phyloP scores from a whole-genome alignment of 2,888 invertebrate genomes.

The Bhutanitis thaidina region DNA sequence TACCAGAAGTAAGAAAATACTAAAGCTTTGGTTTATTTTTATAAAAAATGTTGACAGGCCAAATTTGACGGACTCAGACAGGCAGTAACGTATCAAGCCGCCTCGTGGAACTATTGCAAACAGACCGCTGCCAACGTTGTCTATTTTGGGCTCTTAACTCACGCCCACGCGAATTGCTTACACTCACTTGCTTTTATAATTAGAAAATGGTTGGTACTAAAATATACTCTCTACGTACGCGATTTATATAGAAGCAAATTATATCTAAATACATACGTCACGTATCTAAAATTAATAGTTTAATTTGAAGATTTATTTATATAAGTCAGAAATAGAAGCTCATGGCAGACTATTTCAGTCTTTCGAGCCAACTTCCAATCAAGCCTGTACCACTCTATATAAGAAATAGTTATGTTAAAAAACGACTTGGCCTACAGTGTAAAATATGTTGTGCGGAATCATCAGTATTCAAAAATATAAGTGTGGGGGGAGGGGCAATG shows the following conservation, averaged over 20 bases:
- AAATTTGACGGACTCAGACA: slow-evolving; percentile 35
- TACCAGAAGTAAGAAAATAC: no score
- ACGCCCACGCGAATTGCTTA: slow-evolving; percentile 74
- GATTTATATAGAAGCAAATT: slow-evolving; percentile 8
- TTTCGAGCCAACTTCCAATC: no score
- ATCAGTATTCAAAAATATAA: no score
- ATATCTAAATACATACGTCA: slow-evolving; percentile 15
- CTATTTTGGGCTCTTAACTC: slow-evolving; percentile 60
- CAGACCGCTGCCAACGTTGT: slow-evolving; percentile 59
- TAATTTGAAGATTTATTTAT: slow-evolving; percentile 25
- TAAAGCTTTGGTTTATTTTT: slow-evolving; percentile 6
- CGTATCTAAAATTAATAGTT: slow-evolving; percentile 11
- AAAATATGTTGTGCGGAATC: no score
- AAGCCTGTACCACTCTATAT: no score
- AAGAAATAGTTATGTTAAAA: no score
- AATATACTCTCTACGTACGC: slow-evolving; percentile 36
- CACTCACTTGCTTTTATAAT: slow-evolving; percentile 74
- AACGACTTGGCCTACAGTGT: no score
- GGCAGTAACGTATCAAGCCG: slow-evolving; percentile 28
- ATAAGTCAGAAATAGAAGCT: neutral
- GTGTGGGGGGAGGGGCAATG: no score
- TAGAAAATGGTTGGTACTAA: slow-evolving; percentile 63
- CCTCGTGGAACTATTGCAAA: slow-evolving; percentile 42
- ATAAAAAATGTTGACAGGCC: slow-evolving; percentile 15
- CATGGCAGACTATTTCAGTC: neutral